Evolutionary conservation across 2,797 vertebrate genomes (phyloP), one percentile per base, ranked within the genome.

Genomic region (Acanthurus tractus): DNA sequence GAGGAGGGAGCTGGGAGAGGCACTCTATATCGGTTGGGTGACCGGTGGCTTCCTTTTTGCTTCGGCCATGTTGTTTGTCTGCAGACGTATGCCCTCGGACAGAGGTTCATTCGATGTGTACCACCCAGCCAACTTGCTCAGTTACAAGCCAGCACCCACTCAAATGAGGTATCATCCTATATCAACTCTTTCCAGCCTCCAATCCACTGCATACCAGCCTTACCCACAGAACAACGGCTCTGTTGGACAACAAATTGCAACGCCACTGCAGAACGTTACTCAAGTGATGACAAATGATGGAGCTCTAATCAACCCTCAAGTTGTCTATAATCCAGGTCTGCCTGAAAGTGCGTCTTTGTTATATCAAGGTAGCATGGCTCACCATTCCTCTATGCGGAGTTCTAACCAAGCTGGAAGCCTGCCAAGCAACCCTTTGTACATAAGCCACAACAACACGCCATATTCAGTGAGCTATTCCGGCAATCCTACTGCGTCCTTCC

Each of bases 11-110:
- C 92, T 99, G 20, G 98, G 98, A 7, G 96, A 96, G 0, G 97
- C 98, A 0, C 96, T 99, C 0, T 99, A 96, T 67, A 92, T 99
- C 0, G 98, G 98, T 12, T 99, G 98, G 98, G 92, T 94, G 15
- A 96, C 96, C 0, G 9, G 93, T 0, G 96, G 88, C 0, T 86
- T 97, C 44, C 96, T 98, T n/a, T 91, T 98, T 0, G 71, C 90
- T 0, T 97, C 92, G 0, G 96, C 95, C 0, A 78, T 94, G 55
- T 74, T 97, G 82, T 93, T 96, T 1, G 61, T 97, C 48, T 96
- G 94, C 8, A 94, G 94, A 5, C 93, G 78, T 5, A 82, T 91
- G 1, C 54, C 65, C 14, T 65, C 81, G 15, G 85, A 93, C 13
- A 85, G 92, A 44, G 85, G 55, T 6, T 86, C 87, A 0, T 86